Percentiles rank a stretch among this genome's conserved stretches.
Evolutionary conservation across 2,888 invertebrate genomes (phyloP).

Genomic region (Microplitis deprimator): DNA sequence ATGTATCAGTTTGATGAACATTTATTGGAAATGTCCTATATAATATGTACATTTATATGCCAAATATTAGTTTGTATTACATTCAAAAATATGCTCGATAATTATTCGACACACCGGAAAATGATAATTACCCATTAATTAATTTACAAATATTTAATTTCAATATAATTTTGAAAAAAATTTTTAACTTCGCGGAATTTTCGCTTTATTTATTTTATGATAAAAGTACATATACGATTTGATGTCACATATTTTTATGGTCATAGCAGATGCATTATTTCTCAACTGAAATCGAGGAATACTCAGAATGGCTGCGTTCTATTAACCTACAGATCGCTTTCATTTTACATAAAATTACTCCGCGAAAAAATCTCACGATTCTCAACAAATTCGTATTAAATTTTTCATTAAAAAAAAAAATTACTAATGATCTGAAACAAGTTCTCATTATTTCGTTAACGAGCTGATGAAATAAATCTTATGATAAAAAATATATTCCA

Average conservation of each 20-base stretch:
- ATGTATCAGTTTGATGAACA: not conserved
- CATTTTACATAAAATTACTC: not conserved
- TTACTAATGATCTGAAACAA: too few species aligned
- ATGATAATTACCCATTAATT: too few species aligned
- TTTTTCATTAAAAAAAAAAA: too few species aligned
- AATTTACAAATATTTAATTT: too few species aligned
- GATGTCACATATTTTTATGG: not conserved
- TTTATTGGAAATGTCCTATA: not conserved
- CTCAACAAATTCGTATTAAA: too few species aligned
- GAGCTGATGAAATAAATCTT: not conserved
- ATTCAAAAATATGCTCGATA: too few species aligned
- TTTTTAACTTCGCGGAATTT: too few species aligned
- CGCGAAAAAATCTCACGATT: too few species aligned
- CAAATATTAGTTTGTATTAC: too few species aligned
- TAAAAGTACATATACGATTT: not conserved
- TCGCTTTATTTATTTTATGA: not conserved
- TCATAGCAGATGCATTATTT: not conserved
- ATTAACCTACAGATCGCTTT: not conserved
- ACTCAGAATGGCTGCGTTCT: not conserved
- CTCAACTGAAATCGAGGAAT: not conserved
- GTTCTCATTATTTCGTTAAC: not conserved
- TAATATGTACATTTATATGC: not conserved
- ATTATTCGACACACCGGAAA: too few species aligned
- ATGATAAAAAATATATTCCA: not conserved
- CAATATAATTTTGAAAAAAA: too few species aligned